Base-by-base conservation (phyloP, 2,113 vertebrate species). In the Sisor rabdophorus region DNA sequence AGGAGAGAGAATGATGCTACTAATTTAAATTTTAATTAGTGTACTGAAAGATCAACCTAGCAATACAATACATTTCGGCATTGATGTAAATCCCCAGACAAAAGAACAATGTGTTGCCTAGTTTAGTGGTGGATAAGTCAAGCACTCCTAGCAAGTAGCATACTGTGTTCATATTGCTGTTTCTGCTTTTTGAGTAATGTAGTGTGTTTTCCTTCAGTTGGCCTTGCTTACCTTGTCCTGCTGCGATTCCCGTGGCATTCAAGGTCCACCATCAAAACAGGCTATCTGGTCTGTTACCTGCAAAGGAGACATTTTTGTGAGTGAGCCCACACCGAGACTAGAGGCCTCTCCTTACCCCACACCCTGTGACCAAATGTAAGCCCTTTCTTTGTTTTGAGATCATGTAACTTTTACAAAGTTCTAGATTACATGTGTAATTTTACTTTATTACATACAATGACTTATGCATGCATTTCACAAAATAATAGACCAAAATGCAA, bases 241-340 rank as follows among this genome's bases (percentile, higher is more conserved):
- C 86, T 96, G 94, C 13, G 95, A 98, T 86, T 93, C 93, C 87
- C 93, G 94, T 72, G 91, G 86, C 75, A 89, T 98, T 83, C 93
- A 92, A 0, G 95, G 95, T 58, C 91, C 94, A 65, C 96, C 97
- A 1, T 96, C 95, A 65, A 92, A 89, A 16, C 95, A 95, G 70
- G 96, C 96, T 86, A 92, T 96, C 87, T 99, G 97, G 97, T 99
- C 97, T 0, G 65, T 94, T 71, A 99, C 96, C 75, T 98, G 96
- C 85, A 98, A 95, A 91, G 97, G 97, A 53, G 96, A 99, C 89
- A 84, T 99, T 88, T 99, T 99, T 52, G 94, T 98, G 72, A 96
- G 97, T 13, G 97, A 99, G 84, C 96, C 96, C 11, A 89, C 88
- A 22, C 85, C 90, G 1, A 86, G 87, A 64, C 89, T 98, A 86